A percentile compares a stretch with the other conserved stretches of the same genome.
phyloP scores from a whole-genome alignment of 2,113 vertebrate genomes.

The Cygnus buccinator region DNA sequence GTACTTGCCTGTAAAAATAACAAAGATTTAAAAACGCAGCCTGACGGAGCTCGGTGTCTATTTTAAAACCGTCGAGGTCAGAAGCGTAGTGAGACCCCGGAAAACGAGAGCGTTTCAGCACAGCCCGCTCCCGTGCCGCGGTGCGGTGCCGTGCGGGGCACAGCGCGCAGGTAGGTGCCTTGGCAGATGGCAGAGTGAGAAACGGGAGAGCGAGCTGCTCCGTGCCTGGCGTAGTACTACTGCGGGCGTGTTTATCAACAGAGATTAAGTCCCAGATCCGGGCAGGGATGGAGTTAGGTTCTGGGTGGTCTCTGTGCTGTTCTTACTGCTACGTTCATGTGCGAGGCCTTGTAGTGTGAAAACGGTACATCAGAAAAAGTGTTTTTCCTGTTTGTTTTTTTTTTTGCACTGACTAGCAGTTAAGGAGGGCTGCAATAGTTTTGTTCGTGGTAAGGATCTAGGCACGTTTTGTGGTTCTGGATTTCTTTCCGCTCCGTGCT shows the following conservation, averaged over 20 bases:
- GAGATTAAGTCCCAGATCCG: constrained; percentile 22
- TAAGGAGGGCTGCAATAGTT: neutral
- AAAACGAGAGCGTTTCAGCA: neutral
- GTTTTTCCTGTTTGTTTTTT: neutral
- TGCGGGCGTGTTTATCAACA: constrained; percentile 15
- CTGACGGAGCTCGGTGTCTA: neutral
- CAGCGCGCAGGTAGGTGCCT: neutral
- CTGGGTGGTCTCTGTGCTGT: neutral
- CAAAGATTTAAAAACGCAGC: neutral
- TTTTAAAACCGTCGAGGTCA: neutral
- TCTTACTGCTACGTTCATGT: neutral
- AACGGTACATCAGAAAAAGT: neutral
- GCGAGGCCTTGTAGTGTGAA: neutral
- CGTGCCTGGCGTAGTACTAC: constrained; percentile 4
- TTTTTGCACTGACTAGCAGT: neutral
- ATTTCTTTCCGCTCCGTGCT: neutral
- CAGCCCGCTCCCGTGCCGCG: neutral
- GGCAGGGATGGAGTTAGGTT: constrained; percentile 1
- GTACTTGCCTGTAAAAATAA: constrained; percentile 21
- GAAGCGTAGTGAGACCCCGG: neutral
- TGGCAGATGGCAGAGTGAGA: constrained; percentile 41
- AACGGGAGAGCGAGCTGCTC: neutral
- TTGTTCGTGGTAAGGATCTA: neutral
- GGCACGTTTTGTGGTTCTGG: rapidly evolving
- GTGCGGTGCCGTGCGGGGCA: rapidly evolving